phyloP scores from a whole-genome alignment of 2,113 vertebrate species.

The Forbesichthys agassizii region DNA sequence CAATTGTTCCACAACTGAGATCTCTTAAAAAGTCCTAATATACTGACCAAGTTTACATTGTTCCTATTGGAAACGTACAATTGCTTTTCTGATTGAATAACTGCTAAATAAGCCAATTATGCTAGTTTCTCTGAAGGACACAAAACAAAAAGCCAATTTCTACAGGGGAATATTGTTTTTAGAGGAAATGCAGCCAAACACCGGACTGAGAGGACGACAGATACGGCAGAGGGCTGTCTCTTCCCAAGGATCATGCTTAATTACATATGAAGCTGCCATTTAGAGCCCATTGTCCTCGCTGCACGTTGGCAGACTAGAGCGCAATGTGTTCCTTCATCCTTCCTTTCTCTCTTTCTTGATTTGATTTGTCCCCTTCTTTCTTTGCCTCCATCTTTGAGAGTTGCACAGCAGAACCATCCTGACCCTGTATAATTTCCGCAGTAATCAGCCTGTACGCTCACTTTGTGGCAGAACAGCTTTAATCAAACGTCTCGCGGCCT shows the following conservation, averaged over 20 bases:
- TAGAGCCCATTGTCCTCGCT: conserved; percentile 55
- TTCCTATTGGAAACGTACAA: conserved; percentile 1
- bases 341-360: conserved; percentile 42
- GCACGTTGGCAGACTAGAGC: conserved; percentile 52
- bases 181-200: conserved; percentile 41
- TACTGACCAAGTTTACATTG: neutral
- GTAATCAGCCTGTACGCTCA: conserved; percentile 59
- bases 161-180: conserved; percentile 14
- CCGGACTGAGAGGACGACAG: conserved; percentile 31
- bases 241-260: conserved; percentile 56
- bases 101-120: conserved; percentile 5
- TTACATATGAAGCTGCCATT: conserved; percentile 64
- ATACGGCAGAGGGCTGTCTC: conserved; percentile 39
- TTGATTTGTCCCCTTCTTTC: conserved; percentile 47
- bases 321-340: conserved; percentile 43
- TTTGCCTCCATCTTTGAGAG: conserved; percentile 34
- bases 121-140: conserved; percentile 16
- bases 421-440: conserved; percentile 58
- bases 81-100: conserved; percentile 23
- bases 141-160: conserved; percentile 17
- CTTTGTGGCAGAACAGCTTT: conserved; percentile 44
- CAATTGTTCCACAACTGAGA: too few relatives aligned
- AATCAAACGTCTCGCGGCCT: conserved; percentile 63
- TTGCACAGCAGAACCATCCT: conserved; percentile 43
- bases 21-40: too few relatives aligned